phyloP scores from a whole-genome alignment of 2,797 vertebrate species.

The Macropus fuliginosus region DNA sequence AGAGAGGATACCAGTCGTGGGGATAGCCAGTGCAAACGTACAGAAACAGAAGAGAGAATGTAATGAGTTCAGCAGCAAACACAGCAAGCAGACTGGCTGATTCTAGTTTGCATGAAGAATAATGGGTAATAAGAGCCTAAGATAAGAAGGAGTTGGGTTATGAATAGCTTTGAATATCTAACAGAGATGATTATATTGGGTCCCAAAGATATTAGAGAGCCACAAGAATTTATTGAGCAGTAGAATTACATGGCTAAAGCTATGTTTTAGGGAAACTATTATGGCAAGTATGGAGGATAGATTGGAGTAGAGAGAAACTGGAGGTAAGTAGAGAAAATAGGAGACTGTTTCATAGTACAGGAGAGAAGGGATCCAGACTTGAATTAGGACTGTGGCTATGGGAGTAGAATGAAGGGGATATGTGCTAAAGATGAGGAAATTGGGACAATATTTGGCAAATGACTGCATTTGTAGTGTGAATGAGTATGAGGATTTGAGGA shows the following conservation, averaged over 20 bases:
- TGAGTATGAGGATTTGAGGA: too few relatives aligned
- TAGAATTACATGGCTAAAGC: neutral
- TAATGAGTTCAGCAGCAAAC: neutral
- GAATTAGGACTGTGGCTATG: too few relatives aligned
- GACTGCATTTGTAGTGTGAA: too few relatives aligned
- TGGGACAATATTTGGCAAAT: too few relatives aligned
- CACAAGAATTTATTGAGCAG: neutral
- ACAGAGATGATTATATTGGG: neutral
- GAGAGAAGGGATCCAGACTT: too few relatives aligned
- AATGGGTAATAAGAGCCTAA: neutral
- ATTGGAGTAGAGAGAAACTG: neutral
- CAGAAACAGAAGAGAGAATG: neutral
- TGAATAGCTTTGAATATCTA: neutral
- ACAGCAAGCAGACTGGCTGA: neutral
- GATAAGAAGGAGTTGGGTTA: neutral
- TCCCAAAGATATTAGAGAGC: neutral
- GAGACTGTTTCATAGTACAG: too few relatives aligned
- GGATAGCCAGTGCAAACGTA: neutral
- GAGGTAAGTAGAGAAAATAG: too few relatives aligned
- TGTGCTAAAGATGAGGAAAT: too few relatives aligned
- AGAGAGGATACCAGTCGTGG: neutral
- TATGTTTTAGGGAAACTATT: neutral
- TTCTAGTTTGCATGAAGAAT: neutral
- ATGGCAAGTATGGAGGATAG: neutral
- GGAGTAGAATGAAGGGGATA: too few relatives aligned